These are phyloP conservation scores for Aurelia sp. DNA, from an alignment of 30 jellyfish, hydroid and myxozoan genomes.

Conservation along the genomic window DNA sequence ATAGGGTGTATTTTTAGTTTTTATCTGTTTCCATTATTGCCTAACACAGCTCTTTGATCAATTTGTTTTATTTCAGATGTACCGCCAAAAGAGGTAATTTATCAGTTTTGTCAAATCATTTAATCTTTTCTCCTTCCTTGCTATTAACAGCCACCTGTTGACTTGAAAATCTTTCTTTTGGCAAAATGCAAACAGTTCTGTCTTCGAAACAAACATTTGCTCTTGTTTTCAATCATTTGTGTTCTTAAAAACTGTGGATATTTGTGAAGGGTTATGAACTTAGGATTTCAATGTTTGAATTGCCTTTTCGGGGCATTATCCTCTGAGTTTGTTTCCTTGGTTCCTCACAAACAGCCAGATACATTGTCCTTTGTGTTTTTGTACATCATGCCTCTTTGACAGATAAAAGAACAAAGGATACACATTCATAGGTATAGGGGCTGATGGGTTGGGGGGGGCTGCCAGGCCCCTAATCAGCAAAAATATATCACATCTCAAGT, in stretches of 20 bases:
- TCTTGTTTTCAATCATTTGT: not conserved
- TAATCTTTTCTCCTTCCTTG: conserved; percentile 6
- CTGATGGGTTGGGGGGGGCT: too few species aligned
- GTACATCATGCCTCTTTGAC: too few species aligned
- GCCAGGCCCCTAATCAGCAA: too few species aligned
- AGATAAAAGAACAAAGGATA: too few species aligned
- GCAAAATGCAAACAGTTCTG: not conserved
- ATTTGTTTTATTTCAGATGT: conserved; percentile 58
- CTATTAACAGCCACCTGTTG: too few species aligned
- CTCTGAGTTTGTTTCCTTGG: too few species aligned
- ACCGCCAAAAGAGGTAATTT: conserved; percentile 96
- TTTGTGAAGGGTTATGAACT: not conserved
- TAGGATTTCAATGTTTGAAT: too few species aligned
- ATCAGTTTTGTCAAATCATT: not conserved
- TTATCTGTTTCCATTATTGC: not conserved
- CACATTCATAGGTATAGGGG: too few species aligned
- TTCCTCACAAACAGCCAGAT: too few species aligned
- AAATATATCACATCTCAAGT: too few species aligned
- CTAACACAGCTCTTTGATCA: not conserved
- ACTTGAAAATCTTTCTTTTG: not conserved
- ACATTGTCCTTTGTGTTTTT: too few species aligned
- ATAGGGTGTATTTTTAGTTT: not conserved
- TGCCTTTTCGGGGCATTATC: too few species aligned
- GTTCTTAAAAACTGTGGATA: not conserved
- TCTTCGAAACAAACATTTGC: conserved; percentile 4